Conservation (phyloP, 2,797 vertebrate genomes). For the Morelia viridis region DNA sequence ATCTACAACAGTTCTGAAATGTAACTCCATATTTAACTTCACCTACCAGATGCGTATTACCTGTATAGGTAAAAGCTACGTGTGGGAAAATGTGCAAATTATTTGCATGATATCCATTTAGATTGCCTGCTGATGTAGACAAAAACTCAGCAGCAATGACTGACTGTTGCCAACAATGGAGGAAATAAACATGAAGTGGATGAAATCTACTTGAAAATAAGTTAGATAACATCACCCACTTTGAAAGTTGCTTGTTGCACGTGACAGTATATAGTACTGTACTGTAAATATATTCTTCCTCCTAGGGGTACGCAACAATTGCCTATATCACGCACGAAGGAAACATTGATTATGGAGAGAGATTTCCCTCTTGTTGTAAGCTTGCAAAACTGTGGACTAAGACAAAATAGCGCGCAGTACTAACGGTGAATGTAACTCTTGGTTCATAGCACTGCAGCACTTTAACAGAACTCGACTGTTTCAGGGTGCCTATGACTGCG, state of each 20-base stretch:
- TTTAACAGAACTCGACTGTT: not conserved
- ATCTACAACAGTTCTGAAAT: not conserved
- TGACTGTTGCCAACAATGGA: not conserved
- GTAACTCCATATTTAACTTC: not conserved
- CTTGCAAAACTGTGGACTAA: not conserved
- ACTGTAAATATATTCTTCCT: not conserved
- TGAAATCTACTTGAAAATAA: not conserved
- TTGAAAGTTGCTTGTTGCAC: not conserved
- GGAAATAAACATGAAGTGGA: not conserved
- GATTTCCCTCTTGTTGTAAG: not conserved
- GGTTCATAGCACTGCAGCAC: not conserved
- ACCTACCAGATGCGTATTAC: not conserved
- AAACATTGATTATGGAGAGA: not conserved
- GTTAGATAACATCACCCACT: not conserved
- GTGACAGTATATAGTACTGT: not conserved
- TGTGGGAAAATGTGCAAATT: not conserved
- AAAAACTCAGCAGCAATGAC: not conserved
- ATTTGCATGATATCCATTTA: not conserved
- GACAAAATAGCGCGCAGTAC: not conserved
- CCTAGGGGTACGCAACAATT: not conserved
- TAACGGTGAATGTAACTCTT: not conserved
- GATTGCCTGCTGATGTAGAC: not conserved
- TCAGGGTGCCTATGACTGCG: not conserved
- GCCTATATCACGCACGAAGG: not conserved
- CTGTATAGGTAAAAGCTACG: not conserved